Conservation (phyloP, 2,888 invertebrate genomes). For the Aphodius granarius region DNA sequence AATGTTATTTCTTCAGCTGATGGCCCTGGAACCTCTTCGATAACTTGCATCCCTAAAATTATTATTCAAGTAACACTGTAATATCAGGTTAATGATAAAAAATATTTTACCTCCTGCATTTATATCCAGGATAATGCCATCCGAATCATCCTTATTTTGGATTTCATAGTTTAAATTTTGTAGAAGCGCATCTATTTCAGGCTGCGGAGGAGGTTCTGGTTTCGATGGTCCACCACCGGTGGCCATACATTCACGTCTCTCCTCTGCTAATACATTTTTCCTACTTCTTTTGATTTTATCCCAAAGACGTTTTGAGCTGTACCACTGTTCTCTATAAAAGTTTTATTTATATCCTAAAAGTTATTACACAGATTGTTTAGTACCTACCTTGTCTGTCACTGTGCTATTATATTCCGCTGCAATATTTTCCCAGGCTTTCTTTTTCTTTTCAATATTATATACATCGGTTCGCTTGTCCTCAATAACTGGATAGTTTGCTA, state of each 20-base stretch:
- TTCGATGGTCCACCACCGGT: conserved; percentile 1
- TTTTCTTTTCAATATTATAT: too few relatives aligned
- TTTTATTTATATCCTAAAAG: background rate
- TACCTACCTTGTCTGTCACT: background rate
- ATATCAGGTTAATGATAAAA: background rate
- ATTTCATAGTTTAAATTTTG: background rate
- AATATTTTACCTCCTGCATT: background rate
- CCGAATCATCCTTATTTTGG: background rate
- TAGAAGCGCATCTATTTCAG: background rate
- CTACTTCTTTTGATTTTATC: conserved; percentile 1
- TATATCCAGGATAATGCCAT: background rate
- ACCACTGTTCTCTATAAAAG: background rate
- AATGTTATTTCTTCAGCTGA: too few relatives aligned
- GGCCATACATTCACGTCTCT: background rate
- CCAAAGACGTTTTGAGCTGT: conserved; percentile 3
- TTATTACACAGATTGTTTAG: background rate
- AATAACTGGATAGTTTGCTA: too few relatives aligned
- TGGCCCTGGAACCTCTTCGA: too few relatives aligned
- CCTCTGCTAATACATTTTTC: background rate
- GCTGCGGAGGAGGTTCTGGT: background rate
- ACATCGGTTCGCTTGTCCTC: too few relatives aligned
- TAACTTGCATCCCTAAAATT: too few relatives aligned
- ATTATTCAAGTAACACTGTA: too few relatives aligned
- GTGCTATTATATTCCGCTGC: too few relatives aligned
- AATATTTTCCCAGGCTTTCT: too few relatives aligned